These are phyloP conservation scores for Chorisops tibialis DNA, from an alignment of 2,888 invertebrate genomes.

Conservation along the genomic window DNA sequence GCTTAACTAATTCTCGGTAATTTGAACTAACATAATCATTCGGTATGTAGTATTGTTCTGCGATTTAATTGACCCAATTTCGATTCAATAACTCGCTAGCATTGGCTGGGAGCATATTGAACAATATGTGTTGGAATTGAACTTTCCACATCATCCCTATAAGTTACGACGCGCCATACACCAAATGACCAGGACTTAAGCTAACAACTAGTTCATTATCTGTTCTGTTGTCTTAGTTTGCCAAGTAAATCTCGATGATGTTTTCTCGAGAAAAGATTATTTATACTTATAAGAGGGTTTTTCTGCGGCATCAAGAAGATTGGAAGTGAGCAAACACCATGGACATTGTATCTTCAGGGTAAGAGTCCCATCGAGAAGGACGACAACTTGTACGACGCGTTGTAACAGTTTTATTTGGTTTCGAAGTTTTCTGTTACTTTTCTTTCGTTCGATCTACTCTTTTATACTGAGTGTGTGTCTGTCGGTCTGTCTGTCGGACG, in stretches of 20 bases:
- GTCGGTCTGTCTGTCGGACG: no score
- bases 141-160: neutral
- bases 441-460: neutral
- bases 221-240: slow-evolving; percentile 27
- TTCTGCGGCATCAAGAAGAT: slow-evolving; percentile 19
- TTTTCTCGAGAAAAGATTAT: slow-evolving; percentile 23
- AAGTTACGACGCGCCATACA: neutral
- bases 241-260: slow-evolving; percentile 20
- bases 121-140: no score
- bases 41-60: no score
- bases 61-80: no score
- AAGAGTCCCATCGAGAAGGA: no score
- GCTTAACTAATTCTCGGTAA: no score
- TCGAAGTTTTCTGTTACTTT: slow-evolving; percentile 19
- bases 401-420: slow-evolving; percentile 11
- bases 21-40: no score
- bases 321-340: slow-evolving; percentile 22
- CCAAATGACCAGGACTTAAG: slow-evolving; percentile 18
- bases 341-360: neutral
- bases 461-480: no score
- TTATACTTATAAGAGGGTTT: slow-evolving; percentile 25
- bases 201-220: slow-evolving; percentile 24
- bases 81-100: no score
- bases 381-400: no score
- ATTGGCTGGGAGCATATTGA: no score